Evolutionary conservation across 2,113 vertebrate genomes (phyloP), one percentile per base, ranked within the genome.

Genomic region (Ictalurus punctatus): DNA sequence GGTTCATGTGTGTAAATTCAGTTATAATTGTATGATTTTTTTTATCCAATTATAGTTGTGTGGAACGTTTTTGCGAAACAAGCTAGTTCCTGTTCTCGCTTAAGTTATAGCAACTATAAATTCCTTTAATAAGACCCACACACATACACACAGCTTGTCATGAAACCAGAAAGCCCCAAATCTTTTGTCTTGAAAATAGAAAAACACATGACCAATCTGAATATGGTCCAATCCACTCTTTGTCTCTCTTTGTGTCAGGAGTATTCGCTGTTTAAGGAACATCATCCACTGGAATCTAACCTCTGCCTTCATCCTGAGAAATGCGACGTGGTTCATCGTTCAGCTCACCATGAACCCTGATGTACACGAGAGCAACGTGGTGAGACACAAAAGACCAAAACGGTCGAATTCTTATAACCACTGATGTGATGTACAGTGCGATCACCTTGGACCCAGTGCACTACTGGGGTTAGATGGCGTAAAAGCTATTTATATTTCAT

Each of bases 201-300:
- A 44, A 44, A 48, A 48, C 44, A 48, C 44, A 6, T 48, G 44
- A 48, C 44, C 44, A 48, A 5, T 16, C 6, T 1, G 34, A 25
- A 83, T 13, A 27, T 40, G 23, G 23, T 69, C 27, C 69, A 65
- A 56, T 48, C 4, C 12, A 25, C 25, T 27, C n/a, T 63, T 9
- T 82, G 34, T 58, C 10, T 80, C 48, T 73, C 30, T 86, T 12
- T 40, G 27, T 78, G 25, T 65, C 37, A 98, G 97, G 95, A 97
- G 97, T 89, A 98, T 98, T 91, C 94, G 97, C 2, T 98, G 97
- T 88, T 94, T 98, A 84, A 94, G 97, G 23, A 97, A 98, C 93
- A 97, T 97, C 92, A 98, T 98, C 90, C 97, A 98, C 95, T 98
- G 97, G 97, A 98, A 98, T 91, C 94, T 98, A 69, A 97, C 97